These are phyloP conservation scores for Drosophila paranaensis DNA, from an alignment of 2,888 invertebrate genomes.

Conservation along the genomic window DNA sequence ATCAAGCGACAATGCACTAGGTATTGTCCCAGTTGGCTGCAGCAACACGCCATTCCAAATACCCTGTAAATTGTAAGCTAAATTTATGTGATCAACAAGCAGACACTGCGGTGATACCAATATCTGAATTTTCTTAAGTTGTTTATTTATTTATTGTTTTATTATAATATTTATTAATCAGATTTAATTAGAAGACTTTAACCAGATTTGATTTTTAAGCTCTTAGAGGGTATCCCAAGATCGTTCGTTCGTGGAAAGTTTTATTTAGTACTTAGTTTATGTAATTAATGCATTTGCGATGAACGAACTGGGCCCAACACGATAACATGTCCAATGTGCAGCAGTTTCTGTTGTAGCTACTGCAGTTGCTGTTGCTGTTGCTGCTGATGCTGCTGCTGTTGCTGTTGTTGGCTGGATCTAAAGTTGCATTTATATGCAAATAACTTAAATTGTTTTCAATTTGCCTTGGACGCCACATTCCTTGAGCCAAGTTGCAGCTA, in stretches of 20 bases:
- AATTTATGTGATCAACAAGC: not conserved
- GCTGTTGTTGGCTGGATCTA: conserved; percentile 52
- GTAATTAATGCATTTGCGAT: conserved; percentile 28
- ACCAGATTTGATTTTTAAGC: too few relatives aligned
- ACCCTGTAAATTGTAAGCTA: conserved; percentile 18
- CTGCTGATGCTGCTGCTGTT: conserved; percentile 25
- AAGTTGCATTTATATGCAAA: conserved; percentile 80
- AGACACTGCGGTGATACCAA: not conserved
- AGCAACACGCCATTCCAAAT: conserved; percentile 31
- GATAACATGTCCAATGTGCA: conserved; percentile 27
- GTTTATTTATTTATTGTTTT: too few relatives aligned
- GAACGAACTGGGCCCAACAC: conserved; percentile 31
- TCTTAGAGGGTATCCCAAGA: conserved; percentile 12
- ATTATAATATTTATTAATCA: too few relatives aligned
- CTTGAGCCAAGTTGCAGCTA: conserved; percentile 72
- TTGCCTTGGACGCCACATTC: conserved; percentile 75
- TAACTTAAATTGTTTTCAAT: conserved; percentile 81
- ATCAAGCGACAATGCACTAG: conserved; percentile 40
- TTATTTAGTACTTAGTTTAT: conserved; percentile 11
- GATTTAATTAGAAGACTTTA: too few relatives aligned
- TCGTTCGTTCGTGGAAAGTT: not conserved
- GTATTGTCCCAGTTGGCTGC: conserved; percentile 33
- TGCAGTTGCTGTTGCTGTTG: conserved; percentile 12
- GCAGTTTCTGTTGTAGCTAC: conserved; percentile 38
- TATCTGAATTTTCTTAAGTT: too few relatives aligned